These are phyloP conservation scores for Campoplex capitator DNA, from an alignment of 2,888 invertebrate species.

Conservation along the genomic window DNA sequence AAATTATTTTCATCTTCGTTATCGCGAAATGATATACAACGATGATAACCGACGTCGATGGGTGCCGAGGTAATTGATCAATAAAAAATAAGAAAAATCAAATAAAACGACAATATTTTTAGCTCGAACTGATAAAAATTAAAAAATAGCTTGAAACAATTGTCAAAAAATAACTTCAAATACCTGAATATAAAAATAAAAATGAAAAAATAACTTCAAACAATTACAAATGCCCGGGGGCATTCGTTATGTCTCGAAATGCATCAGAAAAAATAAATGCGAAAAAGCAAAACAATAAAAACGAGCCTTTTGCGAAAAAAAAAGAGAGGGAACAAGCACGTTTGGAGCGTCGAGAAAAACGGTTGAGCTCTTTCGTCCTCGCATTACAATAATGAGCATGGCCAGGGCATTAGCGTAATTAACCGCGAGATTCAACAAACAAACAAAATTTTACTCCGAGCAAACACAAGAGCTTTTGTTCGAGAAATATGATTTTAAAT, in stretches of 20 bases:
- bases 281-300: neutral
- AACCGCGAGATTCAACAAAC: slow-evolving; percentile 32
- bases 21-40: neutral
- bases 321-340: neutral
- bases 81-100: no score
- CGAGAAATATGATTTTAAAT: slow-evolving; percentile 11
- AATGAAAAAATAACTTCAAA: neutral
- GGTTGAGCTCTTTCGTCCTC: slow-evolving; percentile 53
- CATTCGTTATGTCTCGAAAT: neutral
- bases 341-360: slow-evolving; percentile 21
- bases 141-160: neutral
- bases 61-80: no score
- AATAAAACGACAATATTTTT: no score
- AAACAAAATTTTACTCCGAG: slow-evolving; percentile 25
- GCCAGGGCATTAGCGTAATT: slow-evolving; percentile 61
- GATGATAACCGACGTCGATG: neutral
- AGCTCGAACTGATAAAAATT: neutral
- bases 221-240: neutral
- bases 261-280: neutral
- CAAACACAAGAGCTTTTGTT: slow-evolving; percentile 9
- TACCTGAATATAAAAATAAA: neutral
- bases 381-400: slow-evolving; percentile 60
- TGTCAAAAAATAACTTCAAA: neutral
- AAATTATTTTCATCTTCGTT: slow-evolving; percentile 1
- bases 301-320: neutral